Conservation (phyloP, 2,113 vertebrate genomes). For the Hippocampus guttulatus region DNA sequence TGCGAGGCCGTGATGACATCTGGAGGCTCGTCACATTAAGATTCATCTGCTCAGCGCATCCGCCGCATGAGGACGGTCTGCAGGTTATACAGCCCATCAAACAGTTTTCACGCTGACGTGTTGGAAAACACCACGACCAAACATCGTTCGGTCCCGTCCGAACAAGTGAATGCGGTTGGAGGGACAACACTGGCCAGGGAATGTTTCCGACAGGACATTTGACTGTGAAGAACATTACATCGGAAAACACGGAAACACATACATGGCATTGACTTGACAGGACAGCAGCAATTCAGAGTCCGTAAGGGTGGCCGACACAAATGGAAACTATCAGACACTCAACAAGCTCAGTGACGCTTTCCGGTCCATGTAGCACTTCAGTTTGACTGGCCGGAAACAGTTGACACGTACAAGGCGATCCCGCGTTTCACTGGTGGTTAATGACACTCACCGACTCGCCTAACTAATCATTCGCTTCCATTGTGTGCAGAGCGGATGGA, state of each 20-base stretch:
- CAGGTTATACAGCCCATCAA: neutral
- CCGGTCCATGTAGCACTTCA: neutral
- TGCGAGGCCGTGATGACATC: neutral
- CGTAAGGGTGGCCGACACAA: neutral
- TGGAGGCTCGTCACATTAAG: neutral
- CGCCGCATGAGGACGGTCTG: neutral
- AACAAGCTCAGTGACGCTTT: too few species aligned
- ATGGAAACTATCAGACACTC: neutral
- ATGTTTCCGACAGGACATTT: neutral
- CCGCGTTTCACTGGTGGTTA: too few species aligned
- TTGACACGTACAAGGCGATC: neutral
- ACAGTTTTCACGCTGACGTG: neutral
- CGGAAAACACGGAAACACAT: neutral
- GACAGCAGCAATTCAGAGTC: neutral
- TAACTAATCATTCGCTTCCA: neutral
- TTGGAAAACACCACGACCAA: neutral
- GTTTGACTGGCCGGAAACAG: neutral
- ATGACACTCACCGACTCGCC: neutral
- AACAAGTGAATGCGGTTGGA: neutral
- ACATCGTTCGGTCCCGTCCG: neutral
- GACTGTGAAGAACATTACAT: neutral
- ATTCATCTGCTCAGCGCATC: slow-evolving; percentile 6
- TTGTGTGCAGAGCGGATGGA: neutral
- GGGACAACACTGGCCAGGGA: neutral
- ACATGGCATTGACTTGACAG: neutral